Evolutionary conservation across 2,113 vertebrate genomes (phyloP), one percentile per base, ranked within the genome.

Genomic region (Triplophysa rosa): DNA sequence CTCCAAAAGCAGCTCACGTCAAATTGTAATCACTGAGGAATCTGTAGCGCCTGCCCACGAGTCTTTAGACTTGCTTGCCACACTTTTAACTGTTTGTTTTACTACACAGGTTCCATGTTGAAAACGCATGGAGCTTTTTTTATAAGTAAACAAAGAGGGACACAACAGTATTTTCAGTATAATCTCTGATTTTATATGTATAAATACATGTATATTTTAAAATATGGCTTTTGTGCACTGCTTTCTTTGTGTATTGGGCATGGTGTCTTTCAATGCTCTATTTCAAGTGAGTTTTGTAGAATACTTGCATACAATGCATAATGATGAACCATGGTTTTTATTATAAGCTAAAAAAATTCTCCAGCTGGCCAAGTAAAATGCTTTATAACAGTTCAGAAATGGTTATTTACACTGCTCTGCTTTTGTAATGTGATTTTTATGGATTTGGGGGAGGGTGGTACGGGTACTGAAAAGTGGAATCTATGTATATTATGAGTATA

Each of bases 401-500:
- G 11, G 33, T 49, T 19, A 74, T 59, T 10, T 24, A 9, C 8
- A n/a, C 77, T 62, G 33, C 33, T 73, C 65, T 79, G 80, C 76
- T 82, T 84, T 82, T 84, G 80, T 84, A 79, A 52, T 68, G 54
- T 59, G 37, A 79, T 62, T 79, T 75, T 63, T 70, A 71, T 33
- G 24, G 67, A 33, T 26, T 6, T 24, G 23, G 63, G 70, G 7
- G 0, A 10, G 63, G 16, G 66, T 47, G 72, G 17, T n/a, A 24
- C 26, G 16, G 68, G 21, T 21, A 59, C 62, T 62, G 29, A 62
- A 71, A 81, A 81, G 52, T 63, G 52, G 75, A 83, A 79, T 83
- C 76, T 83, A 80, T 83, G 82, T 83, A 81, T 81, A 85, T 83
- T 75, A 76, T 81, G 66, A 82, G 61, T 85, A 82, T 85, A 85